Base-by-base conservation (phyloP, 1,140 invertebrate species). In the Drepana arcuata region DNA sequence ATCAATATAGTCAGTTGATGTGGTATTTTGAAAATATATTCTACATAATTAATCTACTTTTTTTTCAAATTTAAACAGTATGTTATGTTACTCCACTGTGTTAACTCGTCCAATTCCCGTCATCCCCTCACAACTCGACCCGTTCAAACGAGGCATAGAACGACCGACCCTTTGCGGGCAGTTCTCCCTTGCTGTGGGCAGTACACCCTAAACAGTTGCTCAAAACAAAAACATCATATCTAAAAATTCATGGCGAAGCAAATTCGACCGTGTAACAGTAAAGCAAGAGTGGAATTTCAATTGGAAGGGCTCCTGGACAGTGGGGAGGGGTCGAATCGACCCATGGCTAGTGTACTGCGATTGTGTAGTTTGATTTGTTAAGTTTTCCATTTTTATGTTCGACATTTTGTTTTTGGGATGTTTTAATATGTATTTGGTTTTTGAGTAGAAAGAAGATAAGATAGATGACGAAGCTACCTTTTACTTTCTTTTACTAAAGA, bases 321-420 rank as follows among this genome's bases (percentile, higher is more conserved):
- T 61, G 35, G 67, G 64, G 53, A 41, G 63, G 56, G 43, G 48
- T 52, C 32, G 49, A 44, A 63, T 70, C 64, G 65, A 73, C 69
- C 73, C 66, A 52, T 57, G 66, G 67, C 54, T 67, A 67, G 48
- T 64, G 38, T 57, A 59, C 39, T 51, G 41, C 61, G 57, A 67
- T 74, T 71, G 58, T 65, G 48, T 74, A 73, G 69, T 75, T 75
- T 10, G n/a, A n/a, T n/a, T n/a, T n/a, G n/a, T n/a, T n/a, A n/a
- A n/a, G n/a, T n/a, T n/a, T n/a, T n/a, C n/a, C n/a, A n/a, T n/a
- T n/a, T n/a, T n/a, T n/a, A n/a, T n/a, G n/a, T n/a, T n/a, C n/a
- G n/a, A n/a, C n/a, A n/a, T n/a, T n/a, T n/a, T n/a, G n/a, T n/a
- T n/a, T n/a, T n/a, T n/a, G n/a, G n/a, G n/a, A n/a, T n/a, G n/a